These are phyloP conservation scores for Psittacula derbiana DNA, from an alignment of 2,797 vertebrate genomes.

Conservation along the genomic window DNA sequence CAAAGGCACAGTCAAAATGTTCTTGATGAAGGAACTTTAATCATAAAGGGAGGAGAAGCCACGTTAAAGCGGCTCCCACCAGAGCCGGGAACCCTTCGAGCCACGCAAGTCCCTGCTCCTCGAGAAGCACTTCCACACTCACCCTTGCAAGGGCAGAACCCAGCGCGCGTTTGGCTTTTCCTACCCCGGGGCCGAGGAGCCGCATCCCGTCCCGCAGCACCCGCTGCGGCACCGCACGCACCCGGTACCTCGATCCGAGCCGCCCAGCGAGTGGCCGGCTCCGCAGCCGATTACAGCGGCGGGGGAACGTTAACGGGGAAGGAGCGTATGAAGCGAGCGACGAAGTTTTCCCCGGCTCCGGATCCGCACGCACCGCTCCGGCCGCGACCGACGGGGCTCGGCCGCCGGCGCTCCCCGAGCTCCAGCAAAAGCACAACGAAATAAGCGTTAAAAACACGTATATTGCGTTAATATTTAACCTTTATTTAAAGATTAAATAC, in stretches of 20 bases:
- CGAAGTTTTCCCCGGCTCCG: not conserved
- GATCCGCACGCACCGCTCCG: not conserved
- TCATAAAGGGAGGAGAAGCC: not conserved
- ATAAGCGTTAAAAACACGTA: too few relatives aligned
- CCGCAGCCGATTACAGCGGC: not conserved
- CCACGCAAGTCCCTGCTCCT: not conserved
- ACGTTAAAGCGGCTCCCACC: not conserved
- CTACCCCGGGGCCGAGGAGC: not conserved
- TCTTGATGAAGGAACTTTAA: not conserved
- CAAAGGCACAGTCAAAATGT: not conserved
- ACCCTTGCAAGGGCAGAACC: not conserved
- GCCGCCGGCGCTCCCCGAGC: not conserved
- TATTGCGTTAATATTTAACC: not conserved
- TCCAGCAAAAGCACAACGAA: not conserved
- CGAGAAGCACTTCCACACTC: not conserved
- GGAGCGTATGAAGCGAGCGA: fast-evolving
- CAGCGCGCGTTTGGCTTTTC: not conserved
- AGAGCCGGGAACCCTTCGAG: not conserved
- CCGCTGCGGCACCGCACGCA: not conserved
- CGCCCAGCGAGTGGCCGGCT: not conserved
- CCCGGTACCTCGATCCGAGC: not conserved
- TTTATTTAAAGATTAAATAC: not conserved
- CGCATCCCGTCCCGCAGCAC: not conserved
- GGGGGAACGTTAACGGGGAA: not conserved
- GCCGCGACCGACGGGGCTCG: not conserved